These are phyloP conservation scores for Cassiopea xamachana DNA, from an alignment of 30 jellyfish, hydroid and myxozoan species.

Conservation along the genomic window DNA sequence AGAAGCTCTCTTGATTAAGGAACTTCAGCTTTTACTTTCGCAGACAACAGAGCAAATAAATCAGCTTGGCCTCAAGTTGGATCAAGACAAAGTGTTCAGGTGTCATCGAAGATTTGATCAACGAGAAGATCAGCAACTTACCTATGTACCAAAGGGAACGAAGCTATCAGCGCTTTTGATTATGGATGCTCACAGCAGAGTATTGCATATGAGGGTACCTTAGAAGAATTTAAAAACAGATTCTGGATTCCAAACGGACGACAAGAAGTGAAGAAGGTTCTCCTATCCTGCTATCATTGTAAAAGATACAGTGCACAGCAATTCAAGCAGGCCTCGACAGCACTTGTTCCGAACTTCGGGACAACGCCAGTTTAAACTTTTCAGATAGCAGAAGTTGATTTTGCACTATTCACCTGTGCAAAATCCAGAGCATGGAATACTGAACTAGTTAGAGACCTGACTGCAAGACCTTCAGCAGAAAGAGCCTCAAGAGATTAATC, in stretches of 20 bases:
- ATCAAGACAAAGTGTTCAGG: constrained; percentile 11
- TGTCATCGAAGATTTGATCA: constrained; percentile 45
- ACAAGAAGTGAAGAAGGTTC: constrained; percentile 3
- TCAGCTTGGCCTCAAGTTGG: constrained; percentile 53
- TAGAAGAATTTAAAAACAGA: constrained; percentile 28
- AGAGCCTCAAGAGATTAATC: constrained; percentile 27
- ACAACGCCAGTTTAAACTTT: constrained; percentile 26
- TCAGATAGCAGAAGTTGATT: constrained; percentile 44
- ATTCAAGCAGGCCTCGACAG: constrained; percentile 9
- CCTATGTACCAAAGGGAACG: constrained; percentile 35
- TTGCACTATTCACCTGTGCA: constrained; percentile 57
- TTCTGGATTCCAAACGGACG: constrained; percentile 52
- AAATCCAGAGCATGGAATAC: constrained; percentile 22
- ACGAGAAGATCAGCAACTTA: constrained; percentile 63
- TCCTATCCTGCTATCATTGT: background rate
- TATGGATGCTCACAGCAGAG: constrained; percentile 58
- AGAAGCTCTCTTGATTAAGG: constrained; percentile 49
- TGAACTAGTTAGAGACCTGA: constrained; percentile 23
- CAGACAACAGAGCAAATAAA: constrained; percentile 19
- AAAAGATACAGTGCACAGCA: constrained; percentile 3
- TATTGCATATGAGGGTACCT: constrained; percentile 70
- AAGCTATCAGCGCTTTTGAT: constrained; percentile 17
- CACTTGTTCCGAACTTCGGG: constrained; percentile 6
- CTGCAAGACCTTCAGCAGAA: constrained; percentile 18
- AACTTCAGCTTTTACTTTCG: background rate